phyloP scores from a whole-genome alignment of 2,113 vertebrate species.

The Osmerus mordax region DNA sequence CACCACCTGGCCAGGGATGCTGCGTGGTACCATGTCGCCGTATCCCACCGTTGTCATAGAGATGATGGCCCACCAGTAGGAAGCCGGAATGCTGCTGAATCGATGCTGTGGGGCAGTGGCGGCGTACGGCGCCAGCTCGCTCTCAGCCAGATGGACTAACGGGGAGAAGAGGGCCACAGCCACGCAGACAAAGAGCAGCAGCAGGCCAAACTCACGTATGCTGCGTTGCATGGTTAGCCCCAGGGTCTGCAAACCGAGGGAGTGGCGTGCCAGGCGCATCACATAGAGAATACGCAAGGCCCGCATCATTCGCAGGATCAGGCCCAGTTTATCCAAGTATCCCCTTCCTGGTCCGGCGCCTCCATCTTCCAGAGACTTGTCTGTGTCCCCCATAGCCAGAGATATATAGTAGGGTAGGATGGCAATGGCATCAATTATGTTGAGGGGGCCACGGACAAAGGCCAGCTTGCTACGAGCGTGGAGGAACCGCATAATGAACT shows the following conservation, averaged over 20 bases:
- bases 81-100: conserved; percentile 93
- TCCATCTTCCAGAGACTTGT: conserved; percentile 54
- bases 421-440: conserved; percentile 91
- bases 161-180: conserved; percentile 90
- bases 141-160: conserved; percentile 88
- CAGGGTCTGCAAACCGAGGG: conserved; percentile 89
- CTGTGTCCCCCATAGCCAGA: conserved; percentile 80
- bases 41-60: conserved; percentile 98
- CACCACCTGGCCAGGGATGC: conserved; percentile 89
- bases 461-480: conserved; percentile 88
- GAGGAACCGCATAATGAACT: conserved; percentile 85
- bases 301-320: conserved; percentile 86
- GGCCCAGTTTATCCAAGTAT: conserved; percentile 89
- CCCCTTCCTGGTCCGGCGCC: conserved; percentile 60
- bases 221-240: conserved; percentile 87
- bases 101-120: conserved; percentile 76
- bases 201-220: conserved; percentile 84
- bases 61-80: conserved; percentile 98
- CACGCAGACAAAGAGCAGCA: conserved; percentile 88
- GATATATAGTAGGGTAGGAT: conserved; percentile 95
- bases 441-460: conserved; percentile 87
- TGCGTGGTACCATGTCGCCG: conserved; percentile 92
- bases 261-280: conserved; percentile 93
- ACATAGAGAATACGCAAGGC: conserved; percentile 91
- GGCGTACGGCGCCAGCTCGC: conserved; percentile 70